Evolutionary conservation across 30 jellyfish, hydroid and myxozoan genomes (phyloP).

Genomic region (Phacellophora camtschatica): DNA sequence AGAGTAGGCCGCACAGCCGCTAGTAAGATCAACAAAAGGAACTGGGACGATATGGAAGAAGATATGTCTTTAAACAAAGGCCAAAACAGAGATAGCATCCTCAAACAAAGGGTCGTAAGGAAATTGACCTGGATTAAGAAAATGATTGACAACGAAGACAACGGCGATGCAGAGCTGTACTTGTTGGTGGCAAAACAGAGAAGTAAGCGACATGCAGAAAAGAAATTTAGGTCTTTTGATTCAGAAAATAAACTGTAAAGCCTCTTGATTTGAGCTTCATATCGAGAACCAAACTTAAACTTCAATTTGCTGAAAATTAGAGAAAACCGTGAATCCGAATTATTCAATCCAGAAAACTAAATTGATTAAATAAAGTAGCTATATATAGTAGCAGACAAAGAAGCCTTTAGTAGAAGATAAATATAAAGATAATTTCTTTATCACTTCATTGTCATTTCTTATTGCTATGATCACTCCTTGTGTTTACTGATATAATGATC

Average conservation of each 20-base stretch:
- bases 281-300: not conserved
- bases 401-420: too few relatives aligned
- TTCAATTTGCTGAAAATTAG: too few relatives aligned
- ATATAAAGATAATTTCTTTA: too few relatives aligned
- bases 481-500: too few relatives aligned
- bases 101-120: not conserved
- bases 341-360: too few relatives aligned
- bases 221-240: too few relatives aligned
- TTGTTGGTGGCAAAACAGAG: conserved; percentile 31
- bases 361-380: too few relatives aligned
- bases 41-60: not conserved
- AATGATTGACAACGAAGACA: conserved; percentile 22
- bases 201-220: not conserved
- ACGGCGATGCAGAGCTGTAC: conserved; percentile 18
- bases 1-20: conserved; percentile 39
- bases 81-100: not conserved
- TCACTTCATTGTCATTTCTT: too few relatives aligned
- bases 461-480: too few relatives aligned
- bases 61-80: not conserved
- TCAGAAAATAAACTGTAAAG: not conserved
- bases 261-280: not conserved
- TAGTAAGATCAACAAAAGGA: not conserved
- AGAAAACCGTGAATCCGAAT: too few relatives aligned
- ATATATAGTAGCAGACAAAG: too few relatives aligned
- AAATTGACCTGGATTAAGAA: conserved; percentile 16